Percentiles rank a stretch among this genome's conserved stretches.
These are phyloP conservation scores for Prunella himalayana DNA, from an alignment of 2,113 vertebrate species.

Conservation along the genomic window DNA sequence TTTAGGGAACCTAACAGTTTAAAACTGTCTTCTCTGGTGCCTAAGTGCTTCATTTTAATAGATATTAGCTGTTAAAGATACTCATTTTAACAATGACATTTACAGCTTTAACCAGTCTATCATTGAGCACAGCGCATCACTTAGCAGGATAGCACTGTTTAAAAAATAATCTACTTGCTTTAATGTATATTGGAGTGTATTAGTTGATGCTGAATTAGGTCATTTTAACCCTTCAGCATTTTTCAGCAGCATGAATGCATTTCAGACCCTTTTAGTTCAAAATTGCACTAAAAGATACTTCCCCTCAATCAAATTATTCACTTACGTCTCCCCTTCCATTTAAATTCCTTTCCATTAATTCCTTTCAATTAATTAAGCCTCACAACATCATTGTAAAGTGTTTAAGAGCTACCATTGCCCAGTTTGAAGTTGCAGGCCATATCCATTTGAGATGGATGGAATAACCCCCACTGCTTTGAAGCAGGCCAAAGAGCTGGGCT, in stretches of 20 bases:
- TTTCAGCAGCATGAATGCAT: not conserved
- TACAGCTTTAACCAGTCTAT: conserved; percentile 54
- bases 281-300: not conserved
- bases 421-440: not conserved
- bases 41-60: conserved; percentile 64
- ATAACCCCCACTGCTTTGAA: not conserved
- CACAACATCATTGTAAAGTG: not conserved
- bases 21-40: conserved; percentile 33
- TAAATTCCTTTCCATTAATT: conserved; percentile 6
- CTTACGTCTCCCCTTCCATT: not conserved
- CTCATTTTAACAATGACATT: conserved; percentile 60
- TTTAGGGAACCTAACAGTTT: conserved; percentile 30
- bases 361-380: conserved; percentile 26
- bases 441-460: not conserved
- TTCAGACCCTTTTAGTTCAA: conserved; percentile 17
- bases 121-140: conserved; percentile 47
- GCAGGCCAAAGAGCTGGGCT: not conserved
- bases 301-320: not conserved
- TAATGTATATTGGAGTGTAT: conserved; percentile 39
- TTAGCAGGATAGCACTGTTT: conserved; percentile 45
- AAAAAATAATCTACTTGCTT: conserved; percentile 55
- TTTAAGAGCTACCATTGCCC: not conserved
- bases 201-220: conserved; percentile 35
- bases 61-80: conserved; percentile 59
- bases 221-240: conserved; percentile 46